phyloP scores from a whole-genome alignment of 2,113 vertebrate species.

The Antigone vipio region DNA sequence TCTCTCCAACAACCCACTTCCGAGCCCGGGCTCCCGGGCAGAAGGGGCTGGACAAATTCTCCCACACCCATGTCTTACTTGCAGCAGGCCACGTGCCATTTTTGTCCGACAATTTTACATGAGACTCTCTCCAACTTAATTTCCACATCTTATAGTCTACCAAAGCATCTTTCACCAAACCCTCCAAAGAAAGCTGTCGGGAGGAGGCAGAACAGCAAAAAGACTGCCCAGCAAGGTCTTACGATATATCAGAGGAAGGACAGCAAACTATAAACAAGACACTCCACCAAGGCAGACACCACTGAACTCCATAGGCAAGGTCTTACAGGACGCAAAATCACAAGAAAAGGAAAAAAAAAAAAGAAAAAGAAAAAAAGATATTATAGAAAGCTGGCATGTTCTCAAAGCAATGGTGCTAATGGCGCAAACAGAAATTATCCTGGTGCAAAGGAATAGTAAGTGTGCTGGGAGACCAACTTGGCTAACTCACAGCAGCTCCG shows the following conservation, averaged over 20 bases:
- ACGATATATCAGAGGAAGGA: fast-evolving
- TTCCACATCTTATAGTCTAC: fast-evolving
- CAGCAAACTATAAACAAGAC: neutral
- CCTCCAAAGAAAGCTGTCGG: neutral
- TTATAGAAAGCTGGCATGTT: neutral
- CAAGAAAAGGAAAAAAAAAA: too few relatives aligned
- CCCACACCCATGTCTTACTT: neutral
- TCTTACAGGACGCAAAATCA: neutral
- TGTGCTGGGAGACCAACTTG: neutral
- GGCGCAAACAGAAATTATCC: neutral
- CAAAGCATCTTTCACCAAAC: neutral
- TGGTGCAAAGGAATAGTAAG: neutral
- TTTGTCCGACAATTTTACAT: neutral
- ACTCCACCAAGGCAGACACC: neutral
- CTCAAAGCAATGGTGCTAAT: neutral
- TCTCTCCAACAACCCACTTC: neutral
- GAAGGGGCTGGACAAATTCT: neutral
- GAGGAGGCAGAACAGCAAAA: neutral
- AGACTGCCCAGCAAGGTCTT: neutral
- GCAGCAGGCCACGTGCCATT: fast-evolving
- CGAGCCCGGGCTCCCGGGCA: neutral
- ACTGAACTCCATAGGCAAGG: neutral
- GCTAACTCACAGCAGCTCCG: neutral
- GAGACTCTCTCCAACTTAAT: neutral
- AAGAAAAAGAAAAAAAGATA: too few relatives aligned